Conservation (phyloP, 2,113 vertebrate genomes). For the Eptesicus fuscus region DNA sequence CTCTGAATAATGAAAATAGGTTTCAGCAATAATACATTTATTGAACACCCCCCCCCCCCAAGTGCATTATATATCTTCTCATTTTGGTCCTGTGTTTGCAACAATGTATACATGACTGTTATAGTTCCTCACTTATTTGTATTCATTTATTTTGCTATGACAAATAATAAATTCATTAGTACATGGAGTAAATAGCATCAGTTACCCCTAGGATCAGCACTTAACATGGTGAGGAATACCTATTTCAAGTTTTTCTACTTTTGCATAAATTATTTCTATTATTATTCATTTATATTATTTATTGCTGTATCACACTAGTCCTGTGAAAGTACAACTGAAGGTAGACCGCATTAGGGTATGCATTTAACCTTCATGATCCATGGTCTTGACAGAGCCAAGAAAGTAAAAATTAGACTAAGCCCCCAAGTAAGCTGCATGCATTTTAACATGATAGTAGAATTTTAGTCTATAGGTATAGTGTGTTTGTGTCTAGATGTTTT, state of each 20-base stretch:
- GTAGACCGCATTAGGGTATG: constrained; percentile 52
- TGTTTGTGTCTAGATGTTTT: constrained; percentile 69
- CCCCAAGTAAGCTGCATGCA: constrained; percentile 69
- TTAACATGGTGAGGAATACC: constrained; percentile 56
- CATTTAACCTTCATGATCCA: constrained; percentile 62
- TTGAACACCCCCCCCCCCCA: background rate
- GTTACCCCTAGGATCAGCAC: constrained; percentile 40
- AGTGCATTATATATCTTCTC: constrained; percentile 50
- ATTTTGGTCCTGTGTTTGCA: constrained; percentile 23
- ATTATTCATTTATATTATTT: constrained; percentile 75
- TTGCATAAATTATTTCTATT: constrained; percentile 80
- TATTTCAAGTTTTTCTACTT: constrained; percentile 76
- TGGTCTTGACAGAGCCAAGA: constrained; percentile 60
- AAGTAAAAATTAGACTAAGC: constrained; percentile 55
- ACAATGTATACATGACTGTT: background rate
- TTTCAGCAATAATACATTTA: constrained; percentile 47
- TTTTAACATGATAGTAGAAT: constrained; percentile 71
- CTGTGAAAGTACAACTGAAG: constrained; percentile 74
- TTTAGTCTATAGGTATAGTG: constrained; percentile 68
- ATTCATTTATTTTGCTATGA: constrained; percentile 46
- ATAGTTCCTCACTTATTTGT: constrained; percentile 20
- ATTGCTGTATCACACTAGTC: constrained; percentile 77
- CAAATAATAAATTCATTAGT: constrained; percentile 41
- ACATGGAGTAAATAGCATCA: constrained; percentile 26
- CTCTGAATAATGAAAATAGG: constrained; percentile 59